Conservation (phyloP, 1,140 invertebrate genomes). For the Drosophila oshimai region DNA sequence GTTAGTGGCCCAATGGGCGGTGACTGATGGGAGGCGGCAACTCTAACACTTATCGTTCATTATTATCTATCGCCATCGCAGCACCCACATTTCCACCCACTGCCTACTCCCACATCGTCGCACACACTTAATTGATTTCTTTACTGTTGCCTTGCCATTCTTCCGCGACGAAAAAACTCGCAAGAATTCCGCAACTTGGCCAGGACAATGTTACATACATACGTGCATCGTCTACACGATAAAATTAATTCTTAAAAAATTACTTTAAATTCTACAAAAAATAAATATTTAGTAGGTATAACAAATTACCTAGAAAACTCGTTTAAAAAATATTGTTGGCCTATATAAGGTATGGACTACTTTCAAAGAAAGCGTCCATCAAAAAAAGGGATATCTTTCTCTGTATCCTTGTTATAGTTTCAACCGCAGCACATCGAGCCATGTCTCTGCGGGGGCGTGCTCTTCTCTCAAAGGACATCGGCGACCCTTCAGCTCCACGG, state of each 20-base stretch:
- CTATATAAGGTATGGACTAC: no score
- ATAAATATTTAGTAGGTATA: no score
- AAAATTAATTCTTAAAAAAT: not conserved
- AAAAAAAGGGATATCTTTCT: not conserved
- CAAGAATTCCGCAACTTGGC: not conserved
- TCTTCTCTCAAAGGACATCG: not conserved
- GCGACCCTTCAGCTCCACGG: slow-evolving; percentile 40
- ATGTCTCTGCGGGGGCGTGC: slow-evolving; percentile 40
- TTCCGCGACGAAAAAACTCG: slow-evolving; percentile 20
- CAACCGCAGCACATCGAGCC: slow-evolving; percentile 10
- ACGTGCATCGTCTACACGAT: slow-evolving; percentile 5
- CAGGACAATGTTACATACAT: slow-evolving; percentile 43
- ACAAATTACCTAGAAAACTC: no score
- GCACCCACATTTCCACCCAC: not conserved
- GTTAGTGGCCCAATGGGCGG: slow-evolving; percentile 1
- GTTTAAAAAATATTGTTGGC: no score
- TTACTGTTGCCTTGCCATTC: slow-evolving; percentile 13
- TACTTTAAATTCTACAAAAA: no score
- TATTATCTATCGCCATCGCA: slow-evolving; percentile 63
- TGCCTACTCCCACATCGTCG: slow-evolving; percentile 2
- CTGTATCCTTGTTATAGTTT: slow-evolving; percentile 49
- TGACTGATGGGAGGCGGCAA: slow-evolving; percentile 61
- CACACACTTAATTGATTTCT: slow-evolving; percentile 71
- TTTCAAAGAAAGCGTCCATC: no score
- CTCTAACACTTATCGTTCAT: slow-evolving; percentile 78